A percentile compares a stretch with the other conserved stretches of the same genome.
phyloP scores from a whole-genome alignment of 2,797 vertebrate genomes.

The Micropoecilia bifurca region DNA sequence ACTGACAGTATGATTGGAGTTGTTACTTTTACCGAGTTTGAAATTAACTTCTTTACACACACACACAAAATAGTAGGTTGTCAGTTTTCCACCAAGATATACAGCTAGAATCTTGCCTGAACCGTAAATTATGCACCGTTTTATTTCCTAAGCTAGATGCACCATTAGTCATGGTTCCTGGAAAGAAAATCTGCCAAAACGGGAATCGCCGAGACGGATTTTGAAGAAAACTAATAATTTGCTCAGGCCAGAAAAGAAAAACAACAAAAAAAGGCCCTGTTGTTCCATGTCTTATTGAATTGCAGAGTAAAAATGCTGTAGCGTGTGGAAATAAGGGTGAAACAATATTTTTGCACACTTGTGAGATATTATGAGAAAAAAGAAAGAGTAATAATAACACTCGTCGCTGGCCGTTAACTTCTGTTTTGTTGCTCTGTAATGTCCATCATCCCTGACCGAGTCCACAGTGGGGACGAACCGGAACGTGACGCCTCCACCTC shows the following conservation, averaged over 20 bases:
- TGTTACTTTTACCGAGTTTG: background rate
- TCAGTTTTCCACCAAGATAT: background rate
- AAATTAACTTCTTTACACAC: background rate
- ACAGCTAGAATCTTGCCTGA: background rate
- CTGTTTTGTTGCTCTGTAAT: conserved; percentile 27
- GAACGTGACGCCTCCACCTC: conserved; percentile 62
- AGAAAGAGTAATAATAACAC: conserved; percentile 6
- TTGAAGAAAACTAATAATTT: background rate
- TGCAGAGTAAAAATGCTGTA: background rate
- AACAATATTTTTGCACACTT: conserved; percentile 3
- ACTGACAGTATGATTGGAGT: background rate
- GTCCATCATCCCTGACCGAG: conserved; percentile 51
- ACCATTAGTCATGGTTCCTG: background rate
- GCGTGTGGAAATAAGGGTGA: conserved; percentile 6
- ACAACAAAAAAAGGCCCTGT: background rate
- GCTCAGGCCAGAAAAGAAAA: background rate
- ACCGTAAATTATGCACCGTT: background rate
- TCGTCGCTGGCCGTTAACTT: background rate
- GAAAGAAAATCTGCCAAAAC: background rate
- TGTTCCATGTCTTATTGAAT: background rate
- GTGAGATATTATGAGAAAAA: background rate
- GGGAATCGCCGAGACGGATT: background rate
- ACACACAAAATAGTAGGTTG: background rate
- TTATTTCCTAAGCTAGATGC: background rate
- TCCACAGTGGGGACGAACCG: conserved; percentile 59